Evolutionary conservation across 2,113 vertebrate genomes (phyloP).

Genomic region (Pao palembangensis): DNA sequence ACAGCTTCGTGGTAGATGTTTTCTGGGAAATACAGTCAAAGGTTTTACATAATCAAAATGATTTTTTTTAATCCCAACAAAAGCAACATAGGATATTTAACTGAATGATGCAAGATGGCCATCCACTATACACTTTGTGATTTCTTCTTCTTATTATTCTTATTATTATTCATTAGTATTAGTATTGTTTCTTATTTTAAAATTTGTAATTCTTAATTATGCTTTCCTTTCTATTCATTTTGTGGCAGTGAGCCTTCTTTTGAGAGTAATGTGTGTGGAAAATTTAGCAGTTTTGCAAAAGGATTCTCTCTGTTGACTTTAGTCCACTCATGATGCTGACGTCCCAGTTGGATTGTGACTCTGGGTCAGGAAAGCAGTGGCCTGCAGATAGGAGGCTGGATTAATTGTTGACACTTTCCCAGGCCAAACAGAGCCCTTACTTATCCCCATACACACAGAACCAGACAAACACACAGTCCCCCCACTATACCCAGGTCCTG

Average conservation of each 20-base stretch:
- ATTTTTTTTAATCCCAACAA: not conserved
- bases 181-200: not conserved
- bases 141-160: not conserved
- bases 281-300: not conserved
- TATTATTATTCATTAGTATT: not conserved
- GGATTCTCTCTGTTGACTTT: slow-evolving; percentile 47
- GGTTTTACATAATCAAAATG: slow-evolving; percentile 18
- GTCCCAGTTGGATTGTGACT: slow-evolving; percentile 59
- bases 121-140: not conserved
- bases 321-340: slow-evolving; percentile 34
- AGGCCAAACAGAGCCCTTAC: slow-evolving; percentile 82
- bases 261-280: not conserved
- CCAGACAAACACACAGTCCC: slow-evolving; percentile 29
- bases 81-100: not conserved
- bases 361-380: slow-evolving; percentile 65
- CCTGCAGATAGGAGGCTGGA: slow-evolving; percentile 81
- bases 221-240: no score
- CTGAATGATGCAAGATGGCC: not conserved
- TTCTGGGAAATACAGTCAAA: slow-evolving; percentile 22
- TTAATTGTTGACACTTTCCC: slow-evolving; percentile 90
- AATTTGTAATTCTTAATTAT: not conserved
- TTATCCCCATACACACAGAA: slow-evolving; percentile 46
- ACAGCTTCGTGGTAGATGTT: slow-evolving; percentile 14
- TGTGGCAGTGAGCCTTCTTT: no score
- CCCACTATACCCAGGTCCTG: slow-evolving; percentile 72